Evolutionary conservation across 2,113 vertebrate species (phyloP).

Genomic region (Alligator mississippiensis): DNA sequence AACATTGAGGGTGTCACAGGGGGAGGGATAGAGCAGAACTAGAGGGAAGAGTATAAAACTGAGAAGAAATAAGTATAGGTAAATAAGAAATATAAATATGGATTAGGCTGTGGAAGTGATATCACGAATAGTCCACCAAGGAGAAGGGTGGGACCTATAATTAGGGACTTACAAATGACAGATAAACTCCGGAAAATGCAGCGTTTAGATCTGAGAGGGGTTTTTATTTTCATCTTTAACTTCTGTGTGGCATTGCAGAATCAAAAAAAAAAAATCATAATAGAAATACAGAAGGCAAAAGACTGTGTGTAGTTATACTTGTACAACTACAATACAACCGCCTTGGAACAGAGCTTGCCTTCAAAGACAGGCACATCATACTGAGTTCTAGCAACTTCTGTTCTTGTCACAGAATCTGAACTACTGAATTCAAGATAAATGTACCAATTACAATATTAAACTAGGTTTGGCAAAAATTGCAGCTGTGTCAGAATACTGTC

Average conservation of each 20-base stretch:
- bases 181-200: neutral
- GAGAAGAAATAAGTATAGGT: neutral
- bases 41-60: neutral
- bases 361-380: neutral
- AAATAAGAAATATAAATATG: neutral
- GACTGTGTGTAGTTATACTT: neutral
- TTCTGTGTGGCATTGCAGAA: neutral
- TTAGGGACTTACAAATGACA: neutral
- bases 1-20: neutral
- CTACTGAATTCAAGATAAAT: neutral
- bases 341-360: neutral
- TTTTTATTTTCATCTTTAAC: neutral
- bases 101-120: neutral
- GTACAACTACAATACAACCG: neutral
- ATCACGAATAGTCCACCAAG: neutral
- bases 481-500: rapidly evolving
- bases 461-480: neutral
- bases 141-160: neutral
- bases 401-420: neutral
- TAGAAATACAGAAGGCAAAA: neutral
- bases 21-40: neutral
- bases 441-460: neutral
- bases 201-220: neutral
- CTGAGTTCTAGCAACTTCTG: neutral
- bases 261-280: neutral